Conservation (phyloP, 2,113 vertebrate species). For the Delphinus delphis region DNA sequence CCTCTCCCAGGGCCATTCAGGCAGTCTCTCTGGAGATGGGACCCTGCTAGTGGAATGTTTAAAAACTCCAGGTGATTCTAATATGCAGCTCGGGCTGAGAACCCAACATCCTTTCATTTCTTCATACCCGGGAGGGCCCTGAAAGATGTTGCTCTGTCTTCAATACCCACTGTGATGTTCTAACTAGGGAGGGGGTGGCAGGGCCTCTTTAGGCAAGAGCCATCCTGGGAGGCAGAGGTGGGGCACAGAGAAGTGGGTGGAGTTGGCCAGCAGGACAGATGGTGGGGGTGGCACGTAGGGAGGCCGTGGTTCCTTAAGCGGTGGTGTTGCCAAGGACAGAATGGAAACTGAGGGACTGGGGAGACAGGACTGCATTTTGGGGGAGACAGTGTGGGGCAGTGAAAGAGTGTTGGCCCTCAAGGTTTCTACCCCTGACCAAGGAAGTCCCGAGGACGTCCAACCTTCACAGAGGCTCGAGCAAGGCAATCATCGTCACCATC, state of each 20-base stretch:
- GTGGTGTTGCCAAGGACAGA: not conserved
- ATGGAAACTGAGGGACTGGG: not conserved
- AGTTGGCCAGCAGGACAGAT: too few species aligned
- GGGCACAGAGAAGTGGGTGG: not conserved
- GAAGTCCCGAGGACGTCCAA: not conserved
- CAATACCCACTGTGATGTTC: not conserved
- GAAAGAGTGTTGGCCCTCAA: too few species aligned
- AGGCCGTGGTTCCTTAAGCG: not conserved
- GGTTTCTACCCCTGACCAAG: not conserved
- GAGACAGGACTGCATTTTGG: not conserved
- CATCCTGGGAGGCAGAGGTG: not conserved
- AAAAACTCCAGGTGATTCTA: not conserved
- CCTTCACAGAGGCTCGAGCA: not conserved
- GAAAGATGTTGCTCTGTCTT: not conserved
- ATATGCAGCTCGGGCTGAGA: not conserved
- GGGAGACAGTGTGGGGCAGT: fast-evolving
- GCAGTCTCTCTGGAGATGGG: not conserved
- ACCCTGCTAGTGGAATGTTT: not conserved
- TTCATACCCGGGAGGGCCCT: not conserved
- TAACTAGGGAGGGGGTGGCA: not conserved
- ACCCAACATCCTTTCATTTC: not conserved
- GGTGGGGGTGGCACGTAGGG: fast-evolving
- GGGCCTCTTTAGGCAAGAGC: not conserved
- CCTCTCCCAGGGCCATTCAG: not conserved
- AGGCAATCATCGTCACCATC: not conserved